These are phyloP conservation scores for Epirrhoe tristata DNA, from an alignment of 2,888 invertebrate genomes.

Conservation along the genomic window DNA sequence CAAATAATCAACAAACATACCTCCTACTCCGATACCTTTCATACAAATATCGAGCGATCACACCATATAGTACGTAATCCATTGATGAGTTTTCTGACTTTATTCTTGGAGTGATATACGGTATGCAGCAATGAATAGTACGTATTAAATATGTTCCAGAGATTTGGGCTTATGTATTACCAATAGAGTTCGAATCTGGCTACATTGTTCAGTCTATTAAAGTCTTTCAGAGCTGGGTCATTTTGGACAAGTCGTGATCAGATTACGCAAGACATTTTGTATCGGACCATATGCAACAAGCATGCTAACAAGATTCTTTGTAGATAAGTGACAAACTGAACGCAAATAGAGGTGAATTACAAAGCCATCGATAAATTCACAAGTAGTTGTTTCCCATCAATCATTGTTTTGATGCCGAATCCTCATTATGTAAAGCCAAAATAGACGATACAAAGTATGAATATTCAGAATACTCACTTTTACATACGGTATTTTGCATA, in stretches of 20 bases:
- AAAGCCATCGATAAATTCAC: constrained; percentile 4
- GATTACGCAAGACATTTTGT: constrained; percentile 68
- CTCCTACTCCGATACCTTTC: constrained; percentile 44
- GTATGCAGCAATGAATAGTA: constrained; percentile 50
- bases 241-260: constrained; percentile 74
- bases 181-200: constrained; percentile 63
- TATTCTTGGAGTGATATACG: not conserved
- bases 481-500: too few relatives aligned
- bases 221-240: constrained; percentile 78
- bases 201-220: constrained; percentile 81
- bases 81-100: constrained; percentile 38
- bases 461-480: too few relatives aligned
- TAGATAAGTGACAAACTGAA: constrained; percentile 13
- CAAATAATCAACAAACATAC: constrained; percentile 77
- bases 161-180: constrained; percentile 49
- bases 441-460: too few relatives aligned
- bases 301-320: constrained; percentile 57
- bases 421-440: too few relatives aligned
- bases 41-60: constrained; percentile 37
- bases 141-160: constrained; percentile 14
- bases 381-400: not conserved
- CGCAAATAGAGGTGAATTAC: constrained; percentile 6
- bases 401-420: not conserved
- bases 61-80: constrained; percentile 36
- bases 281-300: constrained; percentile 60